Conservation (phyloP, 2,888 invertebrate species). For the Rotaria sp. region DNA sequence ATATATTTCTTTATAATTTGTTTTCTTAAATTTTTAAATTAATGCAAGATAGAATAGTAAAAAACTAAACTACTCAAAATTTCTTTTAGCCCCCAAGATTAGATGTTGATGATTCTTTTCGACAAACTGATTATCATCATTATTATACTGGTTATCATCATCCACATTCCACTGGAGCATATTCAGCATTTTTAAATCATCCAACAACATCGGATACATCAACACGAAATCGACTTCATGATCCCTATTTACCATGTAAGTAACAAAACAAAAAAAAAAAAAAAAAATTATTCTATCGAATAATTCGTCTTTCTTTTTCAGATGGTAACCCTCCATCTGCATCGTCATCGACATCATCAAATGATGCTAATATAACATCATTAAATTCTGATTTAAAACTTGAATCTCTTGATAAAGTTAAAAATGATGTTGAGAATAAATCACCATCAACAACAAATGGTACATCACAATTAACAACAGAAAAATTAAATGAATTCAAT, state of each 20-base stretch:
- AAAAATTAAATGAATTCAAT: conserved; percentile 9
- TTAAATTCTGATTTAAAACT: background rate
- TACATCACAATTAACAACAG: background rate
- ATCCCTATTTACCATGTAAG: background rate
- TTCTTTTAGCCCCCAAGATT: conserved; percentile 23
- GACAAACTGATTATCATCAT: background rate
- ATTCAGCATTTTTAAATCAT: background rate
- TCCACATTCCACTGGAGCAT: conserved; percentile 23
- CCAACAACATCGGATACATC: background rate
- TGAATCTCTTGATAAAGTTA: background rate
- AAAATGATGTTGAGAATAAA: conserved; percentile 8
- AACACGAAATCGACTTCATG: conserved; percentile 10
- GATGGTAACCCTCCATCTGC: background rate
- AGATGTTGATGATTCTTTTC: conserved; percentile 21
- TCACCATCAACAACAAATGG: background rate
- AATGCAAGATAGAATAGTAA: background rate
- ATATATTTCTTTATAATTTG: background rate
- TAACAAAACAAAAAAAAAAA: background rate
- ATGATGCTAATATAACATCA: background rate
- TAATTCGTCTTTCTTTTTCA: background rate
- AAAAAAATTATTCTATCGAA: background rate
- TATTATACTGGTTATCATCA: background rate
- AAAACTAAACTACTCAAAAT: background rate
- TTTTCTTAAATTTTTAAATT: background rate
- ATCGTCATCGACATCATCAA: conserved; percentile 25